Conservation (phyloP, 2,888 invertebrate genomes). For the Phortica magna region DNA sequence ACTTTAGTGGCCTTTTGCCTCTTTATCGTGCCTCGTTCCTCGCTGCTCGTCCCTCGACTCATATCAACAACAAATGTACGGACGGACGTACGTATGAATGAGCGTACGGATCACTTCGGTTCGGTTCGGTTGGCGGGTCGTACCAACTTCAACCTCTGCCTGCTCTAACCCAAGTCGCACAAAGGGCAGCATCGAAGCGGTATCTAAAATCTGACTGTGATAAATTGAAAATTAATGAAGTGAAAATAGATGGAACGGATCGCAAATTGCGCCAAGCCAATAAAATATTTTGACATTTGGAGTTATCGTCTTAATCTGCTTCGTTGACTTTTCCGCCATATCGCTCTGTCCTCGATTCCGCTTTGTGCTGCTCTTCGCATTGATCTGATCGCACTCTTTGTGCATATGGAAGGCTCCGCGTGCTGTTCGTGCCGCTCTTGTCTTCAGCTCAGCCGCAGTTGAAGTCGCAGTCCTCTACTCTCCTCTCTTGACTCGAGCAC, state of each 20-base stretch:
- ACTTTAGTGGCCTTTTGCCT: constrained; percentile 38
- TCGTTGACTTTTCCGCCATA: constrained; percentile 69
- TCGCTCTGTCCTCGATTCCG: constrained; percentile 41
- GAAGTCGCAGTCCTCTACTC: background rate
- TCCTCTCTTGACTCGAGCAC: background rate
- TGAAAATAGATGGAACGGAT: constrained; percentile 78
- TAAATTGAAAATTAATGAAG: constrained; percentile 78
- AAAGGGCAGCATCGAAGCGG: constrained; percentile 44
- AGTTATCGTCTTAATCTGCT: constrained; percentile 77
- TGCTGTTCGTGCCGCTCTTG: constrained; percentile 3
- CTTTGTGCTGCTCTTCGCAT: constrained; percentile 12
- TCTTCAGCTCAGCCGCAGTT: background rate
- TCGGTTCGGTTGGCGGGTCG: constrained; percentile 42
- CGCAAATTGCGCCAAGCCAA: constrained; percentile 77
- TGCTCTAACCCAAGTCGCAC: constrained; percentile 37
- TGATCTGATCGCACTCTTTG: background rate
- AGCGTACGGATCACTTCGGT: background rate
- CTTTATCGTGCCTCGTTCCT: constrained; percentile 46
- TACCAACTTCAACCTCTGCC: constrained; percentile 23
- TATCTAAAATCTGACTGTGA: constrained; percentile 77
- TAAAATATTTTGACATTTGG: constrained; percentile 77
- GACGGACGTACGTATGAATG: background rate
- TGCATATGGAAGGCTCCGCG: background rate
- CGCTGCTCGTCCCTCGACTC: constrained; percentile 56
- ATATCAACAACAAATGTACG: background rate